Conservation (phyloP, 2,888 invertebrate genomes). For the Eilema depressum region DNA sequence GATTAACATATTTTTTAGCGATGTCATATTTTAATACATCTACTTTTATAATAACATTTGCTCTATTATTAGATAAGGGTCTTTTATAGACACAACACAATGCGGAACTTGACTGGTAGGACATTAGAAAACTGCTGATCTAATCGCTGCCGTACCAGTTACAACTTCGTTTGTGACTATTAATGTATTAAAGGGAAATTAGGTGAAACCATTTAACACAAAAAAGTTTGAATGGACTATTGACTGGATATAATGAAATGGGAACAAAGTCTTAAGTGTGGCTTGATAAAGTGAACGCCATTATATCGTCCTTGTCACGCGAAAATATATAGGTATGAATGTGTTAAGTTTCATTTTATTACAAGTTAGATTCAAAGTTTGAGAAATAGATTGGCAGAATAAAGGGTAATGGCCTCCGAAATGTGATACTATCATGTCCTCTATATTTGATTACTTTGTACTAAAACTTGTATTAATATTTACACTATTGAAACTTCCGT, state of each 20-base stretch:
- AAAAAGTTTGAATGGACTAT: slow-evolving; percentile 57
- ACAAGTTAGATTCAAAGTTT: slow-evolving; percentile 24
- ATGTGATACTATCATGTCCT: neutral
- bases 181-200: slow-evolving; percentile 38
- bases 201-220: slow-evolving; percentile 43
- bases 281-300: slow-evolving; percentile 55
- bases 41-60: slow-evolving; percentile 10
- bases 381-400: neutral
- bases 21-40: neutral
- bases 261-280: slow-evolving; percentile 56
- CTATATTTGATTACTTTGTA: neutral
- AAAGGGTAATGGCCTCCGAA: neutral
- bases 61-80: slow-evolving; percentile 14
- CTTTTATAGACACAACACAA: slow-evolving; percentile 17
- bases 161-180: slow-evolving; percentile 36
- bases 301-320: slow-evolving; percentile 62
- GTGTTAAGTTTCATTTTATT: slow-evolving; percentile 44
- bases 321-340: slow-evolving; percentile 31
- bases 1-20: too few relatives aligned
- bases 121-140: slow-evolving; percentile 22
- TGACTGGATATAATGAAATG: slow-evolving; percentile 45
- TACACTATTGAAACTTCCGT: neutral
- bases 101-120: slow-evolving; percentile 22
- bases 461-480: neutral
- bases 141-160: slow-evolving; percentile 44